Evolutionary conservation across 1,140 invertebrate species (phyloP), one percentile per base, ranked within the genome.

Genomic region (Drosophila fuyamai): DNA sequence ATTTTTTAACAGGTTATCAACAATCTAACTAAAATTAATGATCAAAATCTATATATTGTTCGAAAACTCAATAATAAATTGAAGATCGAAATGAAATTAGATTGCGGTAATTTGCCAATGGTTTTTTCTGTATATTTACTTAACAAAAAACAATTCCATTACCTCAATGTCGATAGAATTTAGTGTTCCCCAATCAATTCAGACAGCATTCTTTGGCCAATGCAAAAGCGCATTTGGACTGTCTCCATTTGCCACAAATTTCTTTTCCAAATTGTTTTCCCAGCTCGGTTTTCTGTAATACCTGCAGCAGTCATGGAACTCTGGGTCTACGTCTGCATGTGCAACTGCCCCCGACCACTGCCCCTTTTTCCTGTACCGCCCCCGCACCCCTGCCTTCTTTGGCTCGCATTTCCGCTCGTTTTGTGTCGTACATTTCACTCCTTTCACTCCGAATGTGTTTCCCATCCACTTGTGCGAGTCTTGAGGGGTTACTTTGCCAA

Each of bases 401-500:
- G 79, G 59, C 68, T 81, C 67, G 63, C 83, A 83, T 73, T 88
- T 86, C 79, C 83, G 83, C 79, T 86, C 71, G 68, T 65, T 78
- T 84, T 81, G 68, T 77, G 72, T 86, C 59, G 74, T 63, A 65
- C 73, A 66, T 81, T 81, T 76, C 68, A 59, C 56, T 59, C 76
- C 47, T 77, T 77, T 77, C 79, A 72, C 66, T 66, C 74, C 54
- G 75, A 59, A 71, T 86, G 79, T 85, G 81, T 62, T 78, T 76
- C 57, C 70, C 74, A 56, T 83, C 80, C 75, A 83, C 81, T 86
- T 81, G 77, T 60, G 53, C 54, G 75, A 46, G 62, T 79, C 83
- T 88, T 88, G 65, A 83, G 83, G 83, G 83, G 83, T 86, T 88
- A 86, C 71, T 83, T 68, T 82, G 79, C 76, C 44, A 38, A 59